Percentiles rank a stretch among this genome's conserved stretches.
phyloP scores from a whole-genome alignment of 2,113 vertebrate species.

The Rhabdornis inornatus region DNA sequence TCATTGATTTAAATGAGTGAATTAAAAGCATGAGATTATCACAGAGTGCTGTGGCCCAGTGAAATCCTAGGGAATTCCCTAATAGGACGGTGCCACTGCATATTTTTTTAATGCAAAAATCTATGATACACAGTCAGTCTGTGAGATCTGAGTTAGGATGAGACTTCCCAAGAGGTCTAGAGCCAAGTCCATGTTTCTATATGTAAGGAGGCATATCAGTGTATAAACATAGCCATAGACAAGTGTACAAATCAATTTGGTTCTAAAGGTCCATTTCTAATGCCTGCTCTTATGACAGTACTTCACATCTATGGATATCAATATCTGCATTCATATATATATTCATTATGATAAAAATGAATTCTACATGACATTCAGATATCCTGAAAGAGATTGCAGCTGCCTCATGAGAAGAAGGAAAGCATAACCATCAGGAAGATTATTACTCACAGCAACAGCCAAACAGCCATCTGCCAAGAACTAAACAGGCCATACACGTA shows the following conservation, averaged over 20 bases:
- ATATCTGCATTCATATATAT: background rate
- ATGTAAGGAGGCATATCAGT: background rate
- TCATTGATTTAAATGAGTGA: background rate
- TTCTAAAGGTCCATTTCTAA: background rate
- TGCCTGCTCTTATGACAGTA: background rate
- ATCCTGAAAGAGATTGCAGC: background rate
- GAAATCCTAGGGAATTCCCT: background rate
- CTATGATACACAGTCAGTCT: background rate
- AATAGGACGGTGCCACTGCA: background rate
- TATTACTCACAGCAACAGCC: background rate
- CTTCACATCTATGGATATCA: background rate
- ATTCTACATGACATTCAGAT: background rate
- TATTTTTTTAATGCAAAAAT: background rate
- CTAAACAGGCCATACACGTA: background rate
- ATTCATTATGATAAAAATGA: background rate
- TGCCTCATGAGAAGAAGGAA: background rate
- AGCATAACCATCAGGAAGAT: background rate
- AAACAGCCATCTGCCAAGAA: background rate
- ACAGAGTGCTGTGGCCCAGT: background rate
- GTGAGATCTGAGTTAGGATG: background rate
- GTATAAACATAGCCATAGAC: background rate
- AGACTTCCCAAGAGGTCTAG: background rate
- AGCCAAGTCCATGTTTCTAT: background rate
- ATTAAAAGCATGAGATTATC: background rate
- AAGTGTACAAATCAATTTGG: background rate